Conservation (phyloP, 2,888 invertebrate genomes). For the Nomada fucata region DNA sequence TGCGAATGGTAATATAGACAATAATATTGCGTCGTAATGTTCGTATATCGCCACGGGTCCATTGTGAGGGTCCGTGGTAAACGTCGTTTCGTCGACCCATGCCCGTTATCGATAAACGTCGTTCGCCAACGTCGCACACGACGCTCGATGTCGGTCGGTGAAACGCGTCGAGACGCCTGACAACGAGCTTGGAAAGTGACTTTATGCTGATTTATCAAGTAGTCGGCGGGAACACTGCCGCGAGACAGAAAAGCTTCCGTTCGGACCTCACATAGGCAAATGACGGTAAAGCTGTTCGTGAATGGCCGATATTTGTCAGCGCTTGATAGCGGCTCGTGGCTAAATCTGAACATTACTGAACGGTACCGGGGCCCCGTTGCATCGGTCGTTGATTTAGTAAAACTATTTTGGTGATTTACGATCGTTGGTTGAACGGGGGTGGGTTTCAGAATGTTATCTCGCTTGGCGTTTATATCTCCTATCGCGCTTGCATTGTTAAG, state of each 20-base stretch:
- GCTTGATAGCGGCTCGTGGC: constrained; percentile 23
- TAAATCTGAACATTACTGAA: constrained; percentile 21
- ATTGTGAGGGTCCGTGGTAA: constrained; percentile 57
- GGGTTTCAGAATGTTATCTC: background rate
- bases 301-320: constrained; percentile 40
- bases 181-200: constrained; percentile 27
- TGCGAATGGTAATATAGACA: constrained; percentile 65
- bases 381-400: background rate
- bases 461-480: background rate
- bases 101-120: constrained; percentile 49
- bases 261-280: constrained; percentile 12
- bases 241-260: constrained; percentile 40
- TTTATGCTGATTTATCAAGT: constrained; percentile 53
- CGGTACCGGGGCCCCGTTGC: background rate
- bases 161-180: constrained; percentile 42
- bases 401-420: constrained; percentile 6
- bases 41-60: constrained; percentile 47
- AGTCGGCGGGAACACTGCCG: constrained; percentile 17
- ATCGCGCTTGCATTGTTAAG: background rate
- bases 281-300: constrained; percentile 9
- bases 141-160: constrained; percentile 27
- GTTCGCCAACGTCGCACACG: constrained; percentile 37
- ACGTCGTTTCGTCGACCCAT: constrained; percentile 50
- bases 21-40: constrained; percentile 61
- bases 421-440: background rate